These are phyloP conservation scores for Rousettus leschenaultii DNA, from an alignment of 2,113 vertebrate species.

Conservation along the genomic window DNA sequence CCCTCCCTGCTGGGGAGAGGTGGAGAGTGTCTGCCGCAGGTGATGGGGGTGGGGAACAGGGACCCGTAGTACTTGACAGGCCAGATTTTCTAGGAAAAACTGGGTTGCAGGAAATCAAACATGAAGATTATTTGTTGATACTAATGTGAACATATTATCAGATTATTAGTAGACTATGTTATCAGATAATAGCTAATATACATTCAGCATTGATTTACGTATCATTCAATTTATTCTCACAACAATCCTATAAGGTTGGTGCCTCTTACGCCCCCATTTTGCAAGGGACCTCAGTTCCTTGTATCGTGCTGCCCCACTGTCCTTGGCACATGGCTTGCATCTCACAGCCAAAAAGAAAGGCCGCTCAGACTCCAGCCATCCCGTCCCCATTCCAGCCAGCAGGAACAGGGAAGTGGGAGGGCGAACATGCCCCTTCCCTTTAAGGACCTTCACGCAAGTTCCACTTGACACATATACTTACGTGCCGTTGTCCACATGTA, in stretches of 20 bases:
- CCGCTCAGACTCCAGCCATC: not conserved
- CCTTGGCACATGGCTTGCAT: not conserved
- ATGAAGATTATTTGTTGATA: not conserved
- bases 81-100: not conserved
- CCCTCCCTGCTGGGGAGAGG: not conserved
- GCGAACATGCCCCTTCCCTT: not conserved
- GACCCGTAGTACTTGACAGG: not conserved
- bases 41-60: no score
- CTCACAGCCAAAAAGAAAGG: not conserved
- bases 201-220: accelerated
- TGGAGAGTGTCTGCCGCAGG: not conserved
- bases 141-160: not conserved
- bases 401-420: not conserved
- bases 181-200: not conserved
- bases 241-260: no score
- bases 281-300: not conserved
- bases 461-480: not conserved
- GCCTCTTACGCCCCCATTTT: not conserved
- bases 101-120: not conserved
- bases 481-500: not conserved
- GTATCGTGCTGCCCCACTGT: accelerated
- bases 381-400: not conserved
- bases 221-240: not conserved
- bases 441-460: not conserved
- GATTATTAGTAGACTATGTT: not conserved